Conservation (phyloP, 2,888 invertebrate genomes). For the Atethmia centrago region DNA sequence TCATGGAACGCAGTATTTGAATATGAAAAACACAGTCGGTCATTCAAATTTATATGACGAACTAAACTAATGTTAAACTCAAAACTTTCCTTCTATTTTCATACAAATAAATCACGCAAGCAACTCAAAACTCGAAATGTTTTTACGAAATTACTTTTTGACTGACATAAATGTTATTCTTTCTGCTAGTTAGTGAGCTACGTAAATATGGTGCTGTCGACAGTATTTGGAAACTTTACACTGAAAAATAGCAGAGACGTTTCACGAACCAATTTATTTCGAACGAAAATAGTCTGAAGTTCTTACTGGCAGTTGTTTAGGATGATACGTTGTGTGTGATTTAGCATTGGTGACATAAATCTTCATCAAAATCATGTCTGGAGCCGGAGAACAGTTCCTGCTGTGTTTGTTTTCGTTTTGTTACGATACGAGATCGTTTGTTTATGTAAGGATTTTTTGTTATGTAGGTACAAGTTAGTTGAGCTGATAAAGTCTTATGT, state of each 20-base stretch:
- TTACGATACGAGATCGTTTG: slow-evolving; percentile 19
- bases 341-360: slow-evolving; percentile 82
- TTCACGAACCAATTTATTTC: slow-evolving; percentile 78
- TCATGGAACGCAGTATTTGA: no score
- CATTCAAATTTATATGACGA: slow-evolving; percentile 48
- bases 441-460: no score
- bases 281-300: slow-evolving; percentile 77
- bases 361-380: slow-evolving; percentile 79
- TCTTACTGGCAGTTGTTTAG: slow-evolving; percentile 72
- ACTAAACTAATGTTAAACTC: slow-evolving; percentile 47
- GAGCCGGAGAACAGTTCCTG: slow-evolving; percentile 49
- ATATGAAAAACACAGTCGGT: slow-evolving; percentile 18
- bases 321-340: slow-evolving; percentile 79
- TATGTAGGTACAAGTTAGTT: no score
- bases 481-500: no score
- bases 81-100: slow-evolving; percentile 68
- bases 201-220: slow-evolving; percentile 84
- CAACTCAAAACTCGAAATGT: slow-evolving; percentile 73
- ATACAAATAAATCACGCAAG: slow-evolving; percentile 64
- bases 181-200: slow-evolving; percentile 78
- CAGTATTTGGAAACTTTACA: slow-evolving; percentile 83
- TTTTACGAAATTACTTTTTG: slow-evolving; percentile 81
- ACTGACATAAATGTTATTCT: slow-evolving; percentile 84
- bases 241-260: slow-evolving; percentile 83
- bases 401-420: slow-evolving; percentile 46